Evolutionary conservation across 1,140 invertebrate genomes (phyloP), one percentile per base, ranked within the genome.

Genomic region (Lepidotrigona ventralis): DNA sequence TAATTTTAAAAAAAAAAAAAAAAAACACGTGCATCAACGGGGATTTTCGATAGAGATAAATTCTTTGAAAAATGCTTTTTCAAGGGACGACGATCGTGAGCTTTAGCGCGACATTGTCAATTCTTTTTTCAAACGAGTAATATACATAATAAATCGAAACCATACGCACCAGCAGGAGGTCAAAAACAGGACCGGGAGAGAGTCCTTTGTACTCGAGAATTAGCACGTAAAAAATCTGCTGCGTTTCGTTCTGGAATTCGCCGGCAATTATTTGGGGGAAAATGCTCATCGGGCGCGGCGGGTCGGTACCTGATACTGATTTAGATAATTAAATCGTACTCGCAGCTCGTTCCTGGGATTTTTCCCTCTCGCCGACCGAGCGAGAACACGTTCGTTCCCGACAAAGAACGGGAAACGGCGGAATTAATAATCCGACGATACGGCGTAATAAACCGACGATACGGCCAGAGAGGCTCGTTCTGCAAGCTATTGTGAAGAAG

Each of bases 111-210:
- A 26, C 33, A 4, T 11, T 54, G 51, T 53, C 64, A 26, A 14
- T 51, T 68, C 39, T 46, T 46, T 39, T 76, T 56, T 51, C 21
- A 21, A 29, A 29, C 19, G 19, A 15, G 56, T n/a, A 39, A 53
- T 46, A 8, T 39, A 39, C 51, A 63, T 76, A 56, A 76, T 81
- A 81, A 81, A 81, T 76, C 80, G 58, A 39, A 76, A 46, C 17
- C 33, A 23, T 23, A 54, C 12, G 1, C 33, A 33, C 2, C 11
- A 29, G 9, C 19, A 46, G 29, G 29, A 26, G 39, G 39, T 72
- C 23, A 56, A 76, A 46, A 81, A 81, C n/a, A 46, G 6, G 8
- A 46, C 9, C 39, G 39, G 6, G 39, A 46, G 39, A 46, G 39
- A 76, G 64, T n/a, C 72, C 80, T 81, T 81, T 68, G 72, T 68